Base-by-base conservation (phyloP, 2,888 invertebrate genomes). In the Papilio protenor region DNA sequence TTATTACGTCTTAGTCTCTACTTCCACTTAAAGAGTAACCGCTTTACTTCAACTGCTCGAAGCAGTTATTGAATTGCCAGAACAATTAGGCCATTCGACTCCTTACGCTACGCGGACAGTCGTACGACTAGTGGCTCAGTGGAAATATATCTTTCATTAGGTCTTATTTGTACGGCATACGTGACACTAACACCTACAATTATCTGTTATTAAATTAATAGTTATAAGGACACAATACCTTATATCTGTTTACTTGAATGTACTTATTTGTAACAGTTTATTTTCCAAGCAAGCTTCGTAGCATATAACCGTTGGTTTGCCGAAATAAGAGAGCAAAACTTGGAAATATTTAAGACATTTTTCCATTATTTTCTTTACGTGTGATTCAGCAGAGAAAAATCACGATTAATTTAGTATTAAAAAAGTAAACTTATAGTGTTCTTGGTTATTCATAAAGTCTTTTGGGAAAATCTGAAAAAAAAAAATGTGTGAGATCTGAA, bases 141-240 rank as follows among this genome's bases (percentile, higher is more conserved):
- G 57, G 59, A 70, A 74, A 77, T 18, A 70, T 61, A 40, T 52
- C 74, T 74, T 40, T 59, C 66, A 47, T 75, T 75, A 72, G 45
- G 45, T 72, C 64, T 33, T 77, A 77, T 78, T 78, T 75, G 72
- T 72, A 40, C 33, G 59, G 21, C 21, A 55, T 57, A 59, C 27
- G 47, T 66, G 45, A 49, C 61, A 74, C 6, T 69, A 59, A 75
- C 40, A 55, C 27, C 27, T 16, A 47, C 47, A 59, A 72, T 72
- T 72, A 76, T 73, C 59, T 59, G 57, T 76, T 61, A 72, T 76
- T 71, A 71, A 33, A 76, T 52, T 61, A 76, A 70, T 75, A 75
- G 66, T 66, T 57, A 23, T 23, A 47, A 59, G 73, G 73, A 59
- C 61, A 73, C 27, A n/a, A 57, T 73, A 55, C 27, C 72, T 33